Evolutionary conservation across 2,888 invertebrate genomes (phyloP).

Genomic region (Lapara coniferarum): DNA sequence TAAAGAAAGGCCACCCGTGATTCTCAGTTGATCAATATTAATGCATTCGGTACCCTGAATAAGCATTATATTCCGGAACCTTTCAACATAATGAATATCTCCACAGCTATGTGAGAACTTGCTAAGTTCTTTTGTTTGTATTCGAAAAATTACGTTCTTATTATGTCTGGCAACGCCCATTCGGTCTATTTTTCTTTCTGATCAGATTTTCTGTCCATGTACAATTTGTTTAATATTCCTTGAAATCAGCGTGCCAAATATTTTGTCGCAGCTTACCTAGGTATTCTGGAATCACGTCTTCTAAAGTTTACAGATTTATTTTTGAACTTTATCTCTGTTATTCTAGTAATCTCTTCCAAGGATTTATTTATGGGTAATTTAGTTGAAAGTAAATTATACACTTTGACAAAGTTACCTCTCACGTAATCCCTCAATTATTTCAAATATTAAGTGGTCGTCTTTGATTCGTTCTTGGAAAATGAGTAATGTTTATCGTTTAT

Average conservation of each 20-base stretch:
- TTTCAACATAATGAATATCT: slow-evolving; percentile 64
- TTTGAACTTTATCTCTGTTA: background rate
- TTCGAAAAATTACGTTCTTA: slow-evolving; percentile 22
- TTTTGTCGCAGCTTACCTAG: slow-evolving; percentile 5
- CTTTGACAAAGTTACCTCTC: background rate
- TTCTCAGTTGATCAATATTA: slow-evolving; percentile 55
- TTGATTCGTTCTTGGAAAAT: background rate
- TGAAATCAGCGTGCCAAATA: slow-evolving; percentile 4
- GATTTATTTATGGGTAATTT: background rate
- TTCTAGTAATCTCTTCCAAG: background rate
- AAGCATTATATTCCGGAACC: slow-evolving; percentile 53
- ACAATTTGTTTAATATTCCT: slow-evolving; percentile 9
- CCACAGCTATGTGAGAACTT: slow-evolving; percentile 46
- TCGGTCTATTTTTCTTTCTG: slow-evolving; percentile 20
- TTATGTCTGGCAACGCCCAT: slow-evolving; percentile 2
- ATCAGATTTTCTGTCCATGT: slow-evolving; percentile 1
- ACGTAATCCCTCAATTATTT: background rate
- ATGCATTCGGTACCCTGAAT: slow-evolving; percentile 50
- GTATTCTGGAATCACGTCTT: background rate
- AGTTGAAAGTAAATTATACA: background rate
- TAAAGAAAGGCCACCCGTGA: slow-evolving; percentile 46
- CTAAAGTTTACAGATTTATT: slow-evolving; percentile 2
- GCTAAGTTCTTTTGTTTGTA: slow-evolving; percentile 47
- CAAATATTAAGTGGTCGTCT: background rate
- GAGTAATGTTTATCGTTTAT: background rate